Conservation (phyloP, 2,113 vertebrate species). For the Xyrauchen texanus region DNA sequence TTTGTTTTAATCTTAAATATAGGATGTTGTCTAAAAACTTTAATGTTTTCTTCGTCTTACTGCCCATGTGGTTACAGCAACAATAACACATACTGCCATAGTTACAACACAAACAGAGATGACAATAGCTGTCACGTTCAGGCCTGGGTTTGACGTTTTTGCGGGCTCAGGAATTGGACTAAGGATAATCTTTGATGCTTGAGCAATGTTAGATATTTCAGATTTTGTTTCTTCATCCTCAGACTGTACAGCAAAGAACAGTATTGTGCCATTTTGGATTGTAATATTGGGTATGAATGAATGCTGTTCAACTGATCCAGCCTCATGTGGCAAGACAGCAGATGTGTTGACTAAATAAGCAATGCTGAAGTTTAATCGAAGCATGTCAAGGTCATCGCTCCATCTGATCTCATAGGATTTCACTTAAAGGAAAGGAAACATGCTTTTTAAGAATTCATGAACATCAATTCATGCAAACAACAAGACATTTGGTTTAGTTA, state of each 20-base stretch:
- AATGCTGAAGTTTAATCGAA: constrained; percentile 63
- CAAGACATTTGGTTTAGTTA: no score
- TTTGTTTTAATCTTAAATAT: neutral
- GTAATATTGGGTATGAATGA: constrained; percentile 55
- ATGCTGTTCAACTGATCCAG: constrained; percentile 65
- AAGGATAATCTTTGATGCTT: constrained; percentile 47
- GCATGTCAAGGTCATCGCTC: constrained; percentile 33
- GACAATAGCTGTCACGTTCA: constrained; percentile 1
- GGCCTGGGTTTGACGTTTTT: neutral
- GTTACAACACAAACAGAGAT: constrained; percentile 10
- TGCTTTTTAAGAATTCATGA: neutral
- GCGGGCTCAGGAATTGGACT: neutral
- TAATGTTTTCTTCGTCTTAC: neutral
- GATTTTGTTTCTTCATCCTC: constrained; percentile 57
- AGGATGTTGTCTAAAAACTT: neutral
- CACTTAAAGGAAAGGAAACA: constrained; percentile 50
- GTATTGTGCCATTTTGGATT: constrained; percentile 46
- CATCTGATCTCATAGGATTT: constrained; percentile 64
- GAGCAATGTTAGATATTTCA: constrained; percentile 68
- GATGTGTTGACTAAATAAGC: constrained; percentile 58
- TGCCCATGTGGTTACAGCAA: constrained; percentile 7
- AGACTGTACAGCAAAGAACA: constrained; percentile 68
- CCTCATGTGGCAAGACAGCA: constrained; percentile 54
- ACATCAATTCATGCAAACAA: neutral
- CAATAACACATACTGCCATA: neutral